Percentiles rank a stretch among this genome's conserved stretches.
Conservation (phyloP, 2,888 invertebrate species). For the Hartigia nigra region DNA sequence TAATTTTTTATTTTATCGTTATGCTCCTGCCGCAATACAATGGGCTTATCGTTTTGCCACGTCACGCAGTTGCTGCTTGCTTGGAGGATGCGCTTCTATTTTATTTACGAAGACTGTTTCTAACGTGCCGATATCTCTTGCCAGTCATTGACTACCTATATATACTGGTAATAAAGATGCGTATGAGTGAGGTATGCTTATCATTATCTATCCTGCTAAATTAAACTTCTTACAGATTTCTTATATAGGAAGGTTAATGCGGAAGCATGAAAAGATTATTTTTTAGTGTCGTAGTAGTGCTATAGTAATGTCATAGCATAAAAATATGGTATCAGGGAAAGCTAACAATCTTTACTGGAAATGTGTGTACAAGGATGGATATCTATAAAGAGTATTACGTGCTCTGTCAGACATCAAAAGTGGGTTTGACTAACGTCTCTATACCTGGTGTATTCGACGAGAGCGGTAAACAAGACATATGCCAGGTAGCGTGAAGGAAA, state of each 20-base stretch:
- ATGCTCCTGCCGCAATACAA: background rate
- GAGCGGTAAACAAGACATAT: background rate
- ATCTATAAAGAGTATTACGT: background rate
- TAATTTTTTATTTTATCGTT: background rate
- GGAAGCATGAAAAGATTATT: background rate
- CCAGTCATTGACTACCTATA: background rate
- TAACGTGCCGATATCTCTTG: background rate
- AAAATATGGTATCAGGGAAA: background rate
- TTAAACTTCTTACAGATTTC: background rate
- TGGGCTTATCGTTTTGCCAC: background rate
- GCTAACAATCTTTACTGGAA: background rate
- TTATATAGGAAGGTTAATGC: background rate
- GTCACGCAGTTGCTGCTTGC: background rate
- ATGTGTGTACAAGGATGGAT: background rate
- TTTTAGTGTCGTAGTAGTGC: too few species aligned
- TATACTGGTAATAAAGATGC: background rate
- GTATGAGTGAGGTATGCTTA: background rate
- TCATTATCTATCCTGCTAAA: background rate
- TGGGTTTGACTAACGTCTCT: background rate
- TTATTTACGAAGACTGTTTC: background rate
- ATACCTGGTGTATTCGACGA: background rate
- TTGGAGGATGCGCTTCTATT: background rate
- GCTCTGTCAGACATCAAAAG: background rate
- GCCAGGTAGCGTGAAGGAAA: background rate
- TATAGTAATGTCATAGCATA: too few species aligned